phyloP scores from a whole-genome alignment of 2,797 vertebrate genomes.

The Spheniscus humboldti region DNA sequence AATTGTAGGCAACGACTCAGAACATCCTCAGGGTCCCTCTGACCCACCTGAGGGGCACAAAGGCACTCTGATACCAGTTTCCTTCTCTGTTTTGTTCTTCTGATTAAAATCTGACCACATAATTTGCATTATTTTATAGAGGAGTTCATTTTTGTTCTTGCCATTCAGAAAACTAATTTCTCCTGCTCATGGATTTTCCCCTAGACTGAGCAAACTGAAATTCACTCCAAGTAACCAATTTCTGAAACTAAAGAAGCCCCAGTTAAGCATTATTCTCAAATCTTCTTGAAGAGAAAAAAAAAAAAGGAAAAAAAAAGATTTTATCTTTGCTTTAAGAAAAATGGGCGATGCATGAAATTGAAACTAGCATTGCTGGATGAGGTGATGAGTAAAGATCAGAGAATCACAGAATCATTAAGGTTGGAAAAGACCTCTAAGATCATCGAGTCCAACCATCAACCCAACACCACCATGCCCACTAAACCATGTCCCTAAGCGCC shows the following conservation, averaged over 20 bases:
- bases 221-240: background rate
- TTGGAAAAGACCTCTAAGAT: no score
- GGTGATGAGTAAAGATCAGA: background rate
- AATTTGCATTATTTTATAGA: background rate
- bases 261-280: background rate
- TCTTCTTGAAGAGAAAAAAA: background rate
- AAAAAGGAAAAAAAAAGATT: rapidly evolving
- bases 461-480: no score
- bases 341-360: constrained; percentile 3
- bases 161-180: background rate
- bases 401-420: no score
- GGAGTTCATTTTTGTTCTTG: background rate
- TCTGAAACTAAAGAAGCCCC: background rate
- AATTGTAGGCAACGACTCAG: background rate
- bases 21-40: background rate
- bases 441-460: no score
- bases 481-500: no score
- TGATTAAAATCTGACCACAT: background rate
- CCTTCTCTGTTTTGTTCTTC: background rate
- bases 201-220: background rate
- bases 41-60: background rate
- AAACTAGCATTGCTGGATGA: background rate
- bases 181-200: background rate
- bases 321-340: constrained; percentile 18
- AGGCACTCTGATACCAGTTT: background rate